Evolutionary conservation across 2,888 invertebrate genomes (phyloP), one percentile per base, ranked within the genome.

Genomic region (Alloscopus bannaensis): DNA sequence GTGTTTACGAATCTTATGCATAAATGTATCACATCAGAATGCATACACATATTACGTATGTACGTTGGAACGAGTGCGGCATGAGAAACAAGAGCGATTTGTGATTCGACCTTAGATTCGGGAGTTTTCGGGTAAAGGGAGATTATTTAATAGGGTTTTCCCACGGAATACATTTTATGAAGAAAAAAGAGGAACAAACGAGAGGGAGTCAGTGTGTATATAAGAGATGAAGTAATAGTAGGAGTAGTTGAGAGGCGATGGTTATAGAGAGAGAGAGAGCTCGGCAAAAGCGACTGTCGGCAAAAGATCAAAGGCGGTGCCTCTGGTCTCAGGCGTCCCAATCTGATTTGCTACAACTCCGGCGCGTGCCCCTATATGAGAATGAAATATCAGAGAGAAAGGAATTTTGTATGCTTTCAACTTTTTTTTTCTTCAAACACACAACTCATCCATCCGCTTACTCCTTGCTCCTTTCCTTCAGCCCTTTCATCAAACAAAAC

Each of bases 281-380:
- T 36, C 36, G 75, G 76, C 73, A 76, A 80, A 80, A 83, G 83
- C 83, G 83, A 85, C 83, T 85, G 85, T 85, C 85, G 85, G 85
- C 84, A 84, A 84, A 85, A 85, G 83, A 84, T 85, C 85, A 85
- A 85, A 85, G 85, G 85, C 84, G 84, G 84, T 84, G 81, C 85
- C 84, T 85, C 80, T 80, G 80, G 80, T 80, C 80, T 80, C 80
- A 80, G 72, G 80, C 80, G 76, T 81, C 83, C 83, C 84, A 85
- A 85, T 85, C 85, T 84, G 85, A 85, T 85, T 85, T 85, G 85
- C 85, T 85, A 85, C 85, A 85, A 84, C 83, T 83, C 82, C 75
- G 83, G 85, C 85, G 85, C 85, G 84, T 85, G 85, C 84, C 85
- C 85, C 81, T 83, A 81, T 82, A 78, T 78, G 68, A 75, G 73